phyloP scores from a whole-genome alignment of 2,888 invertebrate species.

The Agriopis leucophaearia region DNA sequence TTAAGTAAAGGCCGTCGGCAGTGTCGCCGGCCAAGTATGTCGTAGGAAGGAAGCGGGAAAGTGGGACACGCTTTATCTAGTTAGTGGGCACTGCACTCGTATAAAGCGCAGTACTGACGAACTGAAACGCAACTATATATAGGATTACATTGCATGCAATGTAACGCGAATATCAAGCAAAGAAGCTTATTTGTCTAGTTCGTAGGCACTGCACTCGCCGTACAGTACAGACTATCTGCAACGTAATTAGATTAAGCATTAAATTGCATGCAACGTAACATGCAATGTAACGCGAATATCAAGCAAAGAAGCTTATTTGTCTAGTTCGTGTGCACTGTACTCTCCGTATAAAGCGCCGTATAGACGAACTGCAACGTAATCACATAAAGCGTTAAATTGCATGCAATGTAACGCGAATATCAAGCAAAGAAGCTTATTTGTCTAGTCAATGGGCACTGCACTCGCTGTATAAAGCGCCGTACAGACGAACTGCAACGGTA shows the following conservation, averaged over 20 bases:
- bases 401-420: no score
- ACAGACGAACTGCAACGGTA: no score
- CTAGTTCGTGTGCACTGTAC: no score
- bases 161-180: background rate
- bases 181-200: background rate
- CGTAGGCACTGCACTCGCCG: no score
- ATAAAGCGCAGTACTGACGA: constrained; percentile 20
- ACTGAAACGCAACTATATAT: background rate
- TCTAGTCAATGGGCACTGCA: constrained; percentile 76
- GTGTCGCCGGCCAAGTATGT: constrained; percentile 54
- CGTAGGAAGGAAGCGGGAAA: constrained; percentile 77
- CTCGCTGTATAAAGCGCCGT: no score
- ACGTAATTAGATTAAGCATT: no score
- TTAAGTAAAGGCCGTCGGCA: constrained; percentile 19
- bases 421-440: constrained; percentile 50
- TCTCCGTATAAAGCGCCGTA: no score
- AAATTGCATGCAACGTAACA: no score
- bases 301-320: background rate
- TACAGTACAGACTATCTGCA: no score
- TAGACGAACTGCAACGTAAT: no score
- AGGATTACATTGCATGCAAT: background rate
- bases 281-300: background rate
- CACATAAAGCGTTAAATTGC: no score
- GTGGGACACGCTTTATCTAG: constrained; percentile 76
- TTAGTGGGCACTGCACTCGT: constrained; percentile 72